Base-by-base conservation (phyloP, 2,888 invertebrate genomes). In the Drosophila longiperda region DNA sequence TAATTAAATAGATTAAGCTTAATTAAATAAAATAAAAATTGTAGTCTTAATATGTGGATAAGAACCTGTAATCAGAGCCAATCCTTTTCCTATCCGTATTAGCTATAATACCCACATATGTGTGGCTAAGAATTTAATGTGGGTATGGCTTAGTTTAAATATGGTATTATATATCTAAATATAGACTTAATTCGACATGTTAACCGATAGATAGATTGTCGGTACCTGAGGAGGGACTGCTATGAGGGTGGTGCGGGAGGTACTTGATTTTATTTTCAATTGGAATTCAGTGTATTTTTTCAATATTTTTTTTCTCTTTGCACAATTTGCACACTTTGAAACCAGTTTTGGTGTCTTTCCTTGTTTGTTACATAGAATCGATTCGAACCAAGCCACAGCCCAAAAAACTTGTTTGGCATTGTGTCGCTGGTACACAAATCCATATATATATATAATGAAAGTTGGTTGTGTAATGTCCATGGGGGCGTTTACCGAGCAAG, bases 261-360 rank as follows among this genome's bases (percentile, higher is more conserved):
- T 42, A 70, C 64, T 68, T 65, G 70, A 73, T 68, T 89, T 84
- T 63, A 77, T 75, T 88, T 90, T 73, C 79, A 79, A 81, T 79
- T 83, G 90, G 84, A 90, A 90, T 90, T 80, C 48, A 45, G 33
- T 32, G 64, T 34, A 55, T 34, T 17, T 61, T 20, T 49, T 17
- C 36, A 20, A 33, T 55, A 26, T 38, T 15, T 60, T 50, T 59
- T 23, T 38, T 38, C 32, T 38, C 58, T 82, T 90, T 90, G 70
- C 87, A 88, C 75, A 80, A 74, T 87, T 85, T 68, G 76, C 79
- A 72, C 67, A 77, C 6, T 40, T 74, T 32, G 57, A 72, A 87
- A 90, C 87, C 75, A 62, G 90, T 87, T 87, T 89, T 50, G 12
- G 54, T 64, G 76, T 80, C 80, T 87, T 89, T 87, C 89, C 90